Conservation (phyloP, 2,888 invertebrate species). For the Dione juno region DNA sequence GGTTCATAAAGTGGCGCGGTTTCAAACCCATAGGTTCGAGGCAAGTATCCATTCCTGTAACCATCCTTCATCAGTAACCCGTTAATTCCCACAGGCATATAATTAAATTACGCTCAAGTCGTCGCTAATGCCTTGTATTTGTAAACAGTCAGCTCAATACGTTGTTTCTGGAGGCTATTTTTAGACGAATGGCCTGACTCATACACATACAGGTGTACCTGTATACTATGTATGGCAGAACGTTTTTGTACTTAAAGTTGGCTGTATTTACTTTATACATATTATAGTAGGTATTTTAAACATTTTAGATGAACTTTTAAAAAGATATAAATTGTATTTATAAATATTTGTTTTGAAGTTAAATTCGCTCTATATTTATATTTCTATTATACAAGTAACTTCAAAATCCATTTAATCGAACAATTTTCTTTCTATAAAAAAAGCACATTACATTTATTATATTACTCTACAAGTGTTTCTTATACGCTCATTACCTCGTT, state of each 20-base stretch:
- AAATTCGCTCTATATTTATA: neutral
- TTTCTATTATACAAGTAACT: neutral
- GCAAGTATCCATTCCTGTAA: conserved; percentile 22
- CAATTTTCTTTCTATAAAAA: conserved; percentile 2
- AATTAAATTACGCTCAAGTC: conserved; percentile 59
- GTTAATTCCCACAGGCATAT: conserved; percentile 58
- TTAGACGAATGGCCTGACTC: conserved; percentile 47
- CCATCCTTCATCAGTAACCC: conserved; percentile 33
- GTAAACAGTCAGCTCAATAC: conserved; percentile 48
- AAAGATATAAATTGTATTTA: too few relatives aligned
- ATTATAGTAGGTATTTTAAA: neutral
- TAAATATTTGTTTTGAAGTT: neutral
- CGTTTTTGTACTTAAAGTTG: neutral
- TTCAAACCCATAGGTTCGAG: neutral
- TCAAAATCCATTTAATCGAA: neutral
- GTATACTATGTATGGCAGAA: conserved; percentile 23
- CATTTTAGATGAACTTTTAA: too few relatives aligned
- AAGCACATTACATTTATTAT: neutral
- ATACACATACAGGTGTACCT: conserved; percentile 28
- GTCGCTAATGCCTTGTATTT: conserved; percentile 50
- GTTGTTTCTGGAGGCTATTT: conserved; percentile 46
- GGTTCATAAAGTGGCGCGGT: conserved; percentile 1
- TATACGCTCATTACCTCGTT: conserved; percentile 37
- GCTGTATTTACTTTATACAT: conserved; percentile 1
- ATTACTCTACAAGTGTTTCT: conserved; percentile 20